Evolutionary conservation across 1,140 invertebrate species (phyloP).

Genomic region (Paralvinella palmiformis): DNA sequence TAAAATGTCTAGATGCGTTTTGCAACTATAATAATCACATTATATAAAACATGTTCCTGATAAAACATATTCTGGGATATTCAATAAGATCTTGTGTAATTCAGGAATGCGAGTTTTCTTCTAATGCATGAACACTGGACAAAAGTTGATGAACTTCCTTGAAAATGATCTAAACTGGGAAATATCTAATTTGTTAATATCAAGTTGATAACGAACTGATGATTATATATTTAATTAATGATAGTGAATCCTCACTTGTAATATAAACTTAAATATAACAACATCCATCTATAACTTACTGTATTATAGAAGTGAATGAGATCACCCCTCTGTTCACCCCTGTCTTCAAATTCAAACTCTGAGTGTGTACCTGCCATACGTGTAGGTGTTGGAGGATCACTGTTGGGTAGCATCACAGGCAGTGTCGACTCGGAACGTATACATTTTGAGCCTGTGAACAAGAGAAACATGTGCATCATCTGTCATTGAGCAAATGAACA

Average conservation of each 20-base stretch:
- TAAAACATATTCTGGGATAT: too few relatives aligned
- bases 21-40: too few relatives aligned
- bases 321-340: slow-evolving; percentile 64
- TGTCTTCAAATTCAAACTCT: slow-evolving; percentile 57
- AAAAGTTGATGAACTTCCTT: too few relatives aligned
- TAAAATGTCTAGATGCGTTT: too few relatives aligned
- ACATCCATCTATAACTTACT: slow-evolving; percentile 26
- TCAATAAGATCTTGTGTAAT: too few relatives aligned
- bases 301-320: slow-evolving; percentile 91
- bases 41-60: too few relatives aligned
- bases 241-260: neutral
- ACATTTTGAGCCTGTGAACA: neutral
- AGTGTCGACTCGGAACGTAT: slow-evolving; percentile 53
- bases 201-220: neutral
- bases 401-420: slow-evolving; percentile 49
- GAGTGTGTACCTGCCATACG: slow-evolving; percentile 59
- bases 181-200: too few relatives aligned
- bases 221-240: neutral
- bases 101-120: too few relatives aligned
- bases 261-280: slow-evolving; percentile 15
- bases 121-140: too few relatives aligned
- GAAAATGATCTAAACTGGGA: too few relatives aligned
- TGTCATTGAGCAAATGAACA: too few relatives aligned
- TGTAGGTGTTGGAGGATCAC: slow-evolving; percentile 57
- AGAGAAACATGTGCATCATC: too few relatives aligned